Evolutionary conservation across 1,140 invertebrate species (phyloP), one percentile per base, ranked within the genome.

Genomic region (Diuraphis noxia): DNA sequence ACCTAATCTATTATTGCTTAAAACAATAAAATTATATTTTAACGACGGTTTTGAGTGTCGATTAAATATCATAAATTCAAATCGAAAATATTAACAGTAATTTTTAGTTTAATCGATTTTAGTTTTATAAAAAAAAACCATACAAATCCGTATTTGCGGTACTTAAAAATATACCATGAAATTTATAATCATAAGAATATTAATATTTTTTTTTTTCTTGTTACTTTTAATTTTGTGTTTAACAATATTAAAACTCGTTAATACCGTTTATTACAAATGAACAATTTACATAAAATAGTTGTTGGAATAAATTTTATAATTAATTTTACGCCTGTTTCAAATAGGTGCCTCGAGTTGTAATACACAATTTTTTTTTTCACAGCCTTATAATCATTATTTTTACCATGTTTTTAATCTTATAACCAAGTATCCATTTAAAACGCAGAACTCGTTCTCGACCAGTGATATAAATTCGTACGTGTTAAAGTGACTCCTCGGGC

Each of bases 381-480:
- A 21, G 19, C 38, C 21, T 25, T 30, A n/a, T n/a, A 41, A 38
- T 41, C 13, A 41, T 41, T 82, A 82, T 82, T 82, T 82, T 25
- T 82, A 41, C 40, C 25, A 5, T 1, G 25, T 82, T 82, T 82
- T 82, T 82, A 82, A 82, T 82, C 38, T n/a, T 30, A n/a, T 72
- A 41, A n/a, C 9, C 30, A 41, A 41, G 25, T 19, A 82, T 43
- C 40, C 38, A 43, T 82, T 82, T 41, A 72, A 82, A 41, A 82
- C 81, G 40, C 40, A n/a, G 30, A 41, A 17, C 25, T 82, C 81
- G 23, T 82, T 82, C 23, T 41, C 40, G 38, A n/a, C 38, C 40
- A 17, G 38, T n/a, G 81, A 41, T 82, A 82, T 82, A 82, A 82
- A 82, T 82, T 41, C 40, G 81, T 82, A 82, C 81, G 81, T 82